Evolutionary conservation across 2,888 invertebrate species (phyloP), one percentile per base, ranked within the genome.

Genomic region (Nemurella pictetii): DNA sequence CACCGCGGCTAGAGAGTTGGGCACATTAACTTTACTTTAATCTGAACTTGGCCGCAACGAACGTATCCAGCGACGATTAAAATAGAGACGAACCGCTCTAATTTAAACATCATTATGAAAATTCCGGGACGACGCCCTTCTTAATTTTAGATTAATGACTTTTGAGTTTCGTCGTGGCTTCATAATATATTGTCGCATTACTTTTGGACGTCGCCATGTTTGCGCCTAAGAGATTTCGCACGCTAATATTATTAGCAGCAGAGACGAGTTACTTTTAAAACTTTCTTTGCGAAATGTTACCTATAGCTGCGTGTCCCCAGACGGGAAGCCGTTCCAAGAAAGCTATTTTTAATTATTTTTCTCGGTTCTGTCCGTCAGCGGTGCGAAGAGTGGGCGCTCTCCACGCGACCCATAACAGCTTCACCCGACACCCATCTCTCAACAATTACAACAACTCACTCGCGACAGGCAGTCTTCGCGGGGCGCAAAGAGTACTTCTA

Each of bases 71-170:
- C 80, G 35, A 81, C 80, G 35, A 80, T 80, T 29, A 80, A 80
- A 80, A 80, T 80, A 32, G 32, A 81, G 80, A 78, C 78, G 78
- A 35, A 81, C 80, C n/a, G 32, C 80, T 26, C 80, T 35, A 81
- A 81, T 81, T 81, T 81, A 81, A 81, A 81, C 80, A 81, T 81
- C 80, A 81, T 81, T 81, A 81, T 81, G 80, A 81, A 81, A 81
- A 81, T 81, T n/a, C 35, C 36, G n/a, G 5, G 36, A 26, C 80
- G 80, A 36, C 80, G 80, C 36, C 36, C 32, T 26, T 30, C 80
- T 81, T 81, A 81, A 81, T 81, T 81, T 81, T 81, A 81, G 80
- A 81, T 81, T 81, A 36, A 81, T 32, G 29, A 25, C 80, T 26
- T 81, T 32, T 36, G 25, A 81, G 35, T 81, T 81, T 36, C 75